Evolutionary conservation across 2,888 invertebrate species (phyloP).

Genomic region (Philonicus albiceps): DNA sequence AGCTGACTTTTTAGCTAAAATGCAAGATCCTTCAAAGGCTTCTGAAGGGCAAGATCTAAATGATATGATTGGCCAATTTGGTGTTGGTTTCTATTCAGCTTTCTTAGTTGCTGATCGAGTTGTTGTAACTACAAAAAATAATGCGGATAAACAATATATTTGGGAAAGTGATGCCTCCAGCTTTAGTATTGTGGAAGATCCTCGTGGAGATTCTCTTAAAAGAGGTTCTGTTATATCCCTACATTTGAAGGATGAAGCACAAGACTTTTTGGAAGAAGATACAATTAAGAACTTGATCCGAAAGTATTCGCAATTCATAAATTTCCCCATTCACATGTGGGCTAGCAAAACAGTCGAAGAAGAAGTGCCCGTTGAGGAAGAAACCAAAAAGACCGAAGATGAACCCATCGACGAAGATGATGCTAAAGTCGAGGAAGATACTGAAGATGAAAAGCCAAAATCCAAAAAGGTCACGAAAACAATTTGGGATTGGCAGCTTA

Average conservation of each 20-base stretch:
- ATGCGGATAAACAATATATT: constrained; percentile 91
- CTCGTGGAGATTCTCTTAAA: constrained; percentile 88
- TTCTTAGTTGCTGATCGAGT: constrained; percentile 97
- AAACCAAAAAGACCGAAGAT: constrained; percentile 65
- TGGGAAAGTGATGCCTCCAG: constrained; percentile 97
- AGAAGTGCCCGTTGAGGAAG: constrained; percentile 72
- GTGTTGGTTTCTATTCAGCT: constrained; percentile 99
- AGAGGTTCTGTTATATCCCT: constrained; percentile 89
- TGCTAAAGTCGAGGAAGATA: constrained; percentile 75
- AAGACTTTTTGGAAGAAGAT: constrained; percentile 92
- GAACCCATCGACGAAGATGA: constrained; percentile 65
- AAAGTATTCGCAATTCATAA: constrained; percentile 99
- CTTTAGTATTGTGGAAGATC: constrained; percentile 92
- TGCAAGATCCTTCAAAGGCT: constrained; percentile 72
- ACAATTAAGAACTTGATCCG: constrained; percentile 89
- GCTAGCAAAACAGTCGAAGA: constrained; percentile 77
- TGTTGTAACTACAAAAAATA: constrained; percentile 94
- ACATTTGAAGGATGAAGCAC: constrained; percentile 95
- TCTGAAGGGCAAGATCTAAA: constrained; percentile 77
- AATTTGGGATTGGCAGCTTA: constrained; percentile 96
- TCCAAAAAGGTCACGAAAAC: constrained; percentile 93
- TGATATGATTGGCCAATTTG: constrained; percentile 99
- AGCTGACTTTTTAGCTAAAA: constrained; percentile 92
- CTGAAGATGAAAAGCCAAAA: constrained; percentile 77
- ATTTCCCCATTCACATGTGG: constrained; percentile 98